Conservation (phyloP, 2,888 invertebrate genomes). For the Nysson spinosus region DNA sequence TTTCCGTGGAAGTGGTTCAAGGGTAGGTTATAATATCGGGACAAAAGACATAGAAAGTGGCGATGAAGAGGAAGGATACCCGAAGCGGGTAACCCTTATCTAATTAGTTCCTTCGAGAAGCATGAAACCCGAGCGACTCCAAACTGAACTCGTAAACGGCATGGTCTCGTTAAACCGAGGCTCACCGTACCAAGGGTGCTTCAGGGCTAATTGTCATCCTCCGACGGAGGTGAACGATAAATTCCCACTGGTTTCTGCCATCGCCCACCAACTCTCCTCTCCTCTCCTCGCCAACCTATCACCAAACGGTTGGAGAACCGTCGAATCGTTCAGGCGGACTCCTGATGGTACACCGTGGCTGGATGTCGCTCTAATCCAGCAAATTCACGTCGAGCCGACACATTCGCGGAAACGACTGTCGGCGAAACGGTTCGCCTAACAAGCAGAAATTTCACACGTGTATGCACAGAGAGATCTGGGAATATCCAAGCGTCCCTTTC, state of each 20-base stretch:
- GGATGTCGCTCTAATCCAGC: constrained; percentile 28
- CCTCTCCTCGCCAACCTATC: too few relatives aligned
- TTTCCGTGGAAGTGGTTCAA: too few relatives aligned
- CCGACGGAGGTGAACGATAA: constrained; percentile 41
- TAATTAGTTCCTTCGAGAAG: constrained; percentile 56
- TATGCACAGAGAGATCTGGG: constrained; percentile 31
- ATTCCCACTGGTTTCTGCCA: constrained; percentile 32
- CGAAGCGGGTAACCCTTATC: constrained; percentile 50
- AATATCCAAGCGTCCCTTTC: constrained; percentile 22
- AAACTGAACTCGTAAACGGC: constrained; percentile 50
- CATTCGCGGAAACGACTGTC: constrained; percentile 48
- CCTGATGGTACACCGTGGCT: constrained; percentile 31
- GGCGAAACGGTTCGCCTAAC: constrained; percentile 47
- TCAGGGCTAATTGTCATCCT: constrained; percentile 54
- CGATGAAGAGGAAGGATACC: constrained; percentile 42
- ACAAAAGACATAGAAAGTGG: constrained; percentile 3
- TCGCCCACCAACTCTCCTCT: constrained; percentile 36
- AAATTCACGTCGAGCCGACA: constrained; percentile 41
- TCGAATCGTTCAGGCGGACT: constrained; percentile 42
- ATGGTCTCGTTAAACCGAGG: constrained; percentile 48
- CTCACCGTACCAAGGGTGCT: constrained; percentile 42
- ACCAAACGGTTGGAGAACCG: constrained; percentile 33
- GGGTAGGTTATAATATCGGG: too few relatives aligned
- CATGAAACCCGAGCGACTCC: constrained; percentile 50
- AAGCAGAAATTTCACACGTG: constrained; percentile 56